phyloP scores from a whole-genome alignment of 1,140 invertebrate genomes.

The Eumeta japonica region DNA sequence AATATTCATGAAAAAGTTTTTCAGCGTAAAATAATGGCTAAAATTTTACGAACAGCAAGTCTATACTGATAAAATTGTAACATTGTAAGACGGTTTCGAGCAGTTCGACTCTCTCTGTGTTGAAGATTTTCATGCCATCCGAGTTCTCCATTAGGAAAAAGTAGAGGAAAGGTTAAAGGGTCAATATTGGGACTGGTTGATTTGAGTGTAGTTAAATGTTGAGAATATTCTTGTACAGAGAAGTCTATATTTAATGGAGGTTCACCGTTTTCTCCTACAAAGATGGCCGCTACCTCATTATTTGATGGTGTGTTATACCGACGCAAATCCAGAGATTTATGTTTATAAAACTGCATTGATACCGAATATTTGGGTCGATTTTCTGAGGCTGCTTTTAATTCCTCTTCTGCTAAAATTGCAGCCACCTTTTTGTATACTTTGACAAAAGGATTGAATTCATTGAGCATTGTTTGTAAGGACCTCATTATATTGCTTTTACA shows the following conservation, averaged over 20 bases:
- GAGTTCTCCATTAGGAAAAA: too few species aligned
- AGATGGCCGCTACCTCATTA: slow-evolving; percentile 13
- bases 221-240: too few species aligned
- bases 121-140: slow-evolving; percentile 6
- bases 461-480: slow-evolving; percentile 17
- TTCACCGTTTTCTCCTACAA: slow-evolving; percentile 12
- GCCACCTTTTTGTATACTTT: slow-evolving; percentile 16
- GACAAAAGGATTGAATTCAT: too few species aligned
- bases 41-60: too few species aligned
- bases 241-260: slow-evolving; percentile 14
- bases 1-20: too few species aligned
- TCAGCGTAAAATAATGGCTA: slow-evolving; percentile 7
- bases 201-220: slow-evolving; percentile 9
- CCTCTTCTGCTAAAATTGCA: slow-evolving; percentile 19
- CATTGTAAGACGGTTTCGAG: background rate
- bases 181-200: slow-evolving; percentile 7
- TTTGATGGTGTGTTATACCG: too few species aligned
- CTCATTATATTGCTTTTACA: slow-evolving; percentile 13
- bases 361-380: slow-evolving; percentile 16
- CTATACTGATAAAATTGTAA: too few species aligned
- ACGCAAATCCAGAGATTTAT: slow-evolving; percentile 17
- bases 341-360: too few species aligned
- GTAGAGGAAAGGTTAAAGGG: slow-evolving; percentile 4
- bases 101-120: slow-evolving; percentile 2
- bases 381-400: too few species aligned